These are phyloP conservation scores for Chaunax sp. DNA, from an alignment of 2,797 vertebrate species.

Conservation along the genomic window DNA sequence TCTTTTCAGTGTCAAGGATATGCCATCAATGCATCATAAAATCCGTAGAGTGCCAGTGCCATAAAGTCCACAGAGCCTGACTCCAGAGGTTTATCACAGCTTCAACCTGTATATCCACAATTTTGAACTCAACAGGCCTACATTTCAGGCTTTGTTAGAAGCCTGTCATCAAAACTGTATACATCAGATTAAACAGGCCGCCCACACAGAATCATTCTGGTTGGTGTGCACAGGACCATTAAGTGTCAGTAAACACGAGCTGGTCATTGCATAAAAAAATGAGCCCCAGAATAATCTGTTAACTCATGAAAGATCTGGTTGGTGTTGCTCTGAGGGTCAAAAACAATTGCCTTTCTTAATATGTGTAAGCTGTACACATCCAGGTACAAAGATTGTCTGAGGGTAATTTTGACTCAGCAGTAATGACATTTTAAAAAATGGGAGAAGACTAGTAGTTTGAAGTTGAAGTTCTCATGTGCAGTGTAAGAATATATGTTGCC, in stretches of 20 bases:
- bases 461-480: too few species aligned
- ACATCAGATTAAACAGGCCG: constrained; percentile 1
- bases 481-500: too few species aligned
- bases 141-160: constrained; percentile 1
- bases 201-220: constrained; percentile 19
- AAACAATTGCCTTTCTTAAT: too few species aligned
- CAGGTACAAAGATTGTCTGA: too few species aligned
- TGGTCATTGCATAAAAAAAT: constrained; percentile 3
- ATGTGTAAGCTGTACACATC: not conserved
- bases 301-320: constrained; percentile 9
- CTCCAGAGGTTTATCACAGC: constrained; percentile 45
- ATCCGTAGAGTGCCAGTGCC: constrained; percentile 34
- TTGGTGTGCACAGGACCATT: constrained; percentile 24
- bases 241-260: constrained; percentile 28
- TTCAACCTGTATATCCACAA: constrained; percentile 35
- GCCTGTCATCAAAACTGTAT: not conserved
- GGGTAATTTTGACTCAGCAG: too few species aligned
- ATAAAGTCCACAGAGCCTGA: constrained; percentile 51
- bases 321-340: too few species aligned
- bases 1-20: constrained; percentile 63
- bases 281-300: constrained; percentile 2
- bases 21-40: constrained; percentile 62
- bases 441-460: too few species aligned
- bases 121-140: not conserved
- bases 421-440: too few species aligned